Conservation (phyloP, 2,797 vertebrate species). For the Mus minutoides region DNA sequence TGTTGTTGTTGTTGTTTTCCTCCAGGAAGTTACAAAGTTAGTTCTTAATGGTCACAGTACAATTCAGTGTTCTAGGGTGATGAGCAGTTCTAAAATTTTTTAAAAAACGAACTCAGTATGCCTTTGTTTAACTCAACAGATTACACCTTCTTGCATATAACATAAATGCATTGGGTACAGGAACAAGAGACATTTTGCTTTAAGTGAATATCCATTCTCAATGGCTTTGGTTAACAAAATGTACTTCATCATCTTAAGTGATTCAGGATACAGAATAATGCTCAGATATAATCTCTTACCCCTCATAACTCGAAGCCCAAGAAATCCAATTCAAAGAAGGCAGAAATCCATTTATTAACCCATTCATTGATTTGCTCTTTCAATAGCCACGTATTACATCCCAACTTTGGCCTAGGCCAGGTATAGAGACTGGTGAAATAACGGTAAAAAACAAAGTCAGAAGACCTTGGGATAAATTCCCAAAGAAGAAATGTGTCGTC, state of each 20-base stretch:
- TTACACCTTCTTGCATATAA: neutral
- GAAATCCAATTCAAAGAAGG: conserved; percentile 14
- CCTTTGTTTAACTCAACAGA: conserved; percentile 1
- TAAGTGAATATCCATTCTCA: conserved; percentile 54
- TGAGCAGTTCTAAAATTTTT: neutral
- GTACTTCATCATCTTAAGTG: neutral
- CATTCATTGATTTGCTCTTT: neutral
- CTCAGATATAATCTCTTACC: conserved; percentile 8
- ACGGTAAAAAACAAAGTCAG: neutral
- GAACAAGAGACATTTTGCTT: conserved; percentile 8
- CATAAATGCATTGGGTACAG: neutral
- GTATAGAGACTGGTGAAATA: neutral
- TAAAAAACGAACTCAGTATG: neutral
- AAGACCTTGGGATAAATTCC: neutral
- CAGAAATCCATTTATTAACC: neutral
- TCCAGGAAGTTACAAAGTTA: neutral
- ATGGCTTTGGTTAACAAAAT: conserved; percentile 29
- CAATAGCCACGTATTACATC: neutral
- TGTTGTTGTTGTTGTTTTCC: too few relatives aligned
- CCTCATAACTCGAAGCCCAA: neutral
- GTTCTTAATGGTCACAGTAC: neutral
- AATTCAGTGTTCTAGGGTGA: neutral
- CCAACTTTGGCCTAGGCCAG: neutral
- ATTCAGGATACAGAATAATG: conserved; percentile 24
- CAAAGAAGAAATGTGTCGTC: neutral